Evolutionary conservation across 2,888 invertebrate species (phyloP), one percentile per base, ranked within the genome.

Genomic region (Synanthedon myopaeformis): DNA sequence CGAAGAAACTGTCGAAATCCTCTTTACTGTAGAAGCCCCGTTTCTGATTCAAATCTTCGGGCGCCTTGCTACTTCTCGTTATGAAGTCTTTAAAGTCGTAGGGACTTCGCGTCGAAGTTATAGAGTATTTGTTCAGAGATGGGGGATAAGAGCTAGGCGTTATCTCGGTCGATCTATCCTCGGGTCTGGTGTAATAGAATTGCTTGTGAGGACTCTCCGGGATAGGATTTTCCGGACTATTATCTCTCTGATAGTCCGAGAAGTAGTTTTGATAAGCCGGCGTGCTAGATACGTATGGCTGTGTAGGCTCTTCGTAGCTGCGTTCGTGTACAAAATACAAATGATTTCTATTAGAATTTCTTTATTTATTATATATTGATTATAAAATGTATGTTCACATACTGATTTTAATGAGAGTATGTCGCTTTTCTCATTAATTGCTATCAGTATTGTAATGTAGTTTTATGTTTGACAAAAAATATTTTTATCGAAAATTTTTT

Each of bases 31-130:
- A 79, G 61, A 79, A 85, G 4, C 85, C 82, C 51, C 67, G 65
- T 67, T 77, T 86, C 4, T n/a, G 45, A 4, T 12, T 58, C 58
- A 42, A 52, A 55, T 55, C 56, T 3, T 45, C 45, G 13, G 45
- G 45, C 58, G 14, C 45, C 3, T 70, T 14, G 72, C 74, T n/a
- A n/a, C n/a, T n/a, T n/a, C n/a, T 79, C 63, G 83, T 88, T 0
- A 72, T 69, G 58, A 79, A 88, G 51, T 87, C 85, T 66, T 86
- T 79, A 65, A 88, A 88, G 59, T 86, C 83, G 71, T 90, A 90
- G 1, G 90, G 90, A 66, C 84, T 90, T 72, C 82, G 86, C 11
- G 90, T 90, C 12, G 89, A 84, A 14, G 87, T 78, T 42, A 85
- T 73, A 4, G 83, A 85, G 59, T 82, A 85, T 68, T 80, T 86